Conservation (phyloP, 2,797 vertebrate genomes). For the Halcyon smyrnensis region DNA sequence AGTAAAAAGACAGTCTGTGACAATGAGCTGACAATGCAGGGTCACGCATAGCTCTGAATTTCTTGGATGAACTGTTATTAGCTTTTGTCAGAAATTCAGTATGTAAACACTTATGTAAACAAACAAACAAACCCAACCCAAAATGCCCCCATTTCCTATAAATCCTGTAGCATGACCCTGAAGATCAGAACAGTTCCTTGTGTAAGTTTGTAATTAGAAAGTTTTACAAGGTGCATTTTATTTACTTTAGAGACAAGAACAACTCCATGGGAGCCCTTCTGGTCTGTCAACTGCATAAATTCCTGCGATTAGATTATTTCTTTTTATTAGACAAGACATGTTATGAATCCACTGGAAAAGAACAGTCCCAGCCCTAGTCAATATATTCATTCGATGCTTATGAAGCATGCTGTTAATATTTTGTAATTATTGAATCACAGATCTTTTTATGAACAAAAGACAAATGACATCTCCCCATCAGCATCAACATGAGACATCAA, state of each 20-base stretch:
- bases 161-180: not conserved
- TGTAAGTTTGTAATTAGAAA: not conserved
- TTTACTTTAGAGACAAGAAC: not conserved
- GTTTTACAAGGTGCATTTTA: not conserved
- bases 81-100: not conserved
- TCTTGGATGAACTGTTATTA: not conserved
- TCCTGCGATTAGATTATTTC: not conserved
- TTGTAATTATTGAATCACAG: constrained; percentile 10
- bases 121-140: not conserved
- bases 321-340: not conserved
- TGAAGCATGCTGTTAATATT: not conserved
- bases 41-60: not conserved
- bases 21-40: not conserved
- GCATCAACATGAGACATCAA: not conserved
- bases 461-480: constrained; percentile 22
- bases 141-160: not conserved
- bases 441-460: constrained; percentile 8
- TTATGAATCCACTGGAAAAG: not conserved
- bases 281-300: not conserved
- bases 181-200: not conserved
- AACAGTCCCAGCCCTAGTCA: not conserved
- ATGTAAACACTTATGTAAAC: not conserved
- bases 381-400: not conserved
- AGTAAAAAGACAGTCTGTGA: not conserved
- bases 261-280: not conserved